Conservation (phyloP, 2,888 invertebrate genomes). For the Lordiphosa andalusiaca region DNA sequence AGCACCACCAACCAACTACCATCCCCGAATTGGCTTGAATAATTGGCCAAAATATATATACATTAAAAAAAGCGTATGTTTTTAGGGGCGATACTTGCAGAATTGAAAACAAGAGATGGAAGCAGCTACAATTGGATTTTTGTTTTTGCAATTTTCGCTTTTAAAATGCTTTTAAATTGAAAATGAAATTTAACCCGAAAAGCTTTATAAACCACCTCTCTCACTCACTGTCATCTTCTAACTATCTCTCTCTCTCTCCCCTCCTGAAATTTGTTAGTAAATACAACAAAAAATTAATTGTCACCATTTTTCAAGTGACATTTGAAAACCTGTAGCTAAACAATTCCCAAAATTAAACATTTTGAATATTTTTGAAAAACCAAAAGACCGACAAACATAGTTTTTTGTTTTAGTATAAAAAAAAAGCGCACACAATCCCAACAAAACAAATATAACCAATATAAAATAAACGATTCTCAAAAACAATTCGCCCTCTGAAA, state of each 20-base stretch:
- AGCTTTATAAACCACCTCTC: conserved; percentile 19
- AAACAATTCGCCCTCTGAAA: conserved; percentile 52
- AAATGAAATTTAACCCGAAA: conserved; percentile 8
- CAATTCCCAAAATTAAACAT: conserved; percentile 71
- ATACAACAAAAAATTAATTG: conserved; percentile 75
- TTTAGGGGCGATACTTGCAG: conserved; percentile 76
- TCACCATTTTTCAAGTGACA: conserved; percentile 39
- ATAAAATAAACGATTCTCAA: conserved; percentile 4
- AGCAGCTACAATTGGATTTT: conserved; percentile 77
- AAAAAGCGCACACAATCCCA: conserved; percentile 47
- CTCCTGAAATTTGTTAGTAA: conserved; percentile 45
- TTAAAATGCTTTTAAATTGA: conserved; percentile 49
- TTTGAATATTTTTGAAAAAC: conserved; percentile 65
- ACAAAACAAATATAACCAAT: too few relatives aligned
- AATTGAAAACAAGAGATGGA: conserved; percentile 47
- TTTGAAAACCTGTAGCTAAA: conserved; percentile 80
- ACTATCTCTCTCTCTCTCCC: conserved; percentile 28
- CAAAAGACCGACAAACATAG: conserved; percentile 22
- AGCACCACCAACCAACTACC: conserved; percentile 29
- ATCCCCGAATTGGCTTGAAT: conserved; percentile 50
- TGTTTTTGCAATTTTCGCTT: conserved; percentile 80
- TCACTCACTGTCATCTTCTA: conserved; percentile 14
- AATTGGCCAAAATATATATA: conserved; percentile 28
- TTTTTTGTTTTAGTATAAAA: conserved; percentile 54
- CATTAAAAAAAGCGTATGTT: conserved; percentile 35